Conservation (phyloP, 2,888 invertebrate genomes). For the Pecten maximus region DNA sequence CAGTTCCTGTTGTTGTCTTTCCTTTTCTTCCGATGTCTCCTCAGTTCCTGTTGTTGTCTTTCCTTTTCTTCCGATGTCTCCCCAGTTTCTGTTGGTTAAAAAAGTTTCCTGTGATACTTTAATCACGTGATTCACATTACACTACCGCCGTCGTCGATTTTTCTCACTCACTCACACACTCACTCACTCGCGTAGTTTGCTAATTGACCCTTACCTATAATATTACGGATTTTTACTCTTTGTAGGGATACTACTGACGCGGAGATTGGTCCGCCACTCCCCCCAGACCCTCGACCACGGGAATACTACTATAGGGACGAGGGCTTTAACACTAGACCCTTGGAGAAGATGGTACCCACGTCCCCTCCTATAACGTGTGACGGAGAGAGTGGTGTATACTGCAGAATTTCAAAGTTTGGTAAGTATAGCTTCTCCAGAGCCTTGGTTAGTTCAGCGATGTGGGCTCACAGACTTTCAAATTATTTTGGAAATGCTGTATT, state of each 20-base stretch:
- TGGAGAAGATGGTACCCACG: background rate
- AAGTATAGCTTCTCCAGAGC: background rate
- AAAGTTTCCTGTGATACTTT: no score
- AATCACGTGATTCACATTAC: no score
- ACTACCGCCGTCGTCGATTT: no score
- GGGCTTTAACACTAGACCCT: background rate
- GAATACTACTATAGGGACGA: background rate
- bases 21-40: background rate
- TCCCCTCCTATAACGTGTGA: background rate
- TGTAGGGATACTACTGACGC: background rate
- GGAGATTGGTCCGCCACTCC: background rate
- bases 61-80: background rate
- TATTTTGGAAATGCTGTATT: no score
- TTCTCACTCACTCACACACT: no score
- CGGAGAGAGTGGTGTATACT: background rate
- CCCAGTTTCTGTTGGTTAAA: background rate
- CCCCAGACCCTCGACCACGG: background rate
- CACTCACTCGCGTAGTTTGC: no score
- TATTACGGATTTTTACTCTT: no score
- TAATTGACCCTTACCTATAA: no score
- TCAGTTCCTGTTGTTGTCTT: background rate
- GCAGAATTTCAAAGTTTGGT: slow-evolving; percentile 14
- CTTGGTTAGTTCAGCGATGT: no score
- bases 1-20: background rate
- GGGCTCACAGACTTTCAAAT: no score